These are phyloP conservation scores for Eptatretus burgeri DNA, from an alignment of 2,113 vertebrate species.

Conservation along the genomic window DNA sequence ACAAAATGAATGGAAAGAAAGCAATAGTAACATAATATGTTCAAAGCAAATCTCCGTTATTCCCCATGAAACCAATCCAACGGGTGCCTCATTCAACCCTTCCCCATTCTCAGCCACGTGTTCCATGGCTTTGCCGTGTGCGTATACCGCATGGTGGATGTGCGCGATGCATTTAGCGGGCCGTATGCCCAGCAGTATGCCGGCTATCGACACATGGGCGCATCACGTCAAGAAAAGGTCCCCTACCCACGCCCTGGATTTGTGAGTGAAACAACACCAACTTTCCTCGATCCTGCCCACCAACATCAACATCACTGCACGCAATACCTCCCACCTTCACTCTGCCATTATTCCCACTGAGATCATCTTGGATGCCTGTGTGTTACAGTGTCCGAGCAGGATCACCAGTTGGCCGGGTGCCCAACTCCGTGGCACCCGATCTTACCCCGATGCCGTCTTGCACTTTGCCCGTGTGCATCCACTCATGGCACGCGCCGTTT, in stretches of 20 bases:
- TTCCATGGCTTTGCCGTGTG: conserved; percentile 83
- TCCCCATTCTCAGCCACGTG: conserved; percentile 24
- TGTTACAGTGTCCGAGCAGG: conserved; percentile 69
- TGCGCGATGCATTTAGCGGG: conserved; percentile 70
- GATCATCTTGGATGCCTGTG: no score
- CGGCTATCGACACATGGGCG: conserved; percentile 57
- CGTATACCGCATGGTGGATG: conserved; percentile 64
- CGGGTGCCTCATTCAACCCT: conserved; percentile 7
- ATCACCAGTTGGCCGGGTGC: conserved; percentile 49
- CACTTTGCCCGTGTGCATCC: conserved; percentile 60
- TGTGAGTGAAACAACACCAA: conserved; percentile 23
- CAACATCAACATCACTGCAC: no score
- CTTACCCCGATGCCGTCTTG: conserved; percentile 68
- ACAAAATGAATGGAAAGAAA: no score
- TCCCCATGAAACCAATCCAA: no score
- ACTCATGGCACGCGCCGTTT: conserved; percentile 52
- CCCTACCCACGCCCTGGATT: conserved; percentile 84
- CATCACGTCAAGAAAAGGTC: conserved; percentile 51
- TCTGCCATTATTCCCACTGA: no score
- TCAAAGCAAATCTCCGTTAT: no score
- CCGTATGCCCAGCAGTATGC: conserved; percentile 62
- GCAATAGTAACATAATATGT: no score
- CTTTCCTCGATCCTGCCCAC: neutral
- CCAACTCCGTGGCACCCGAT: conserved; percentile 45
- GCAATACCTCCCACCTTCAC: no score